These are phyloP conservation scores for Diploscapter pachys DNA, from an alignment of 1,140 invertebrate species.

Conservation along the genomic window DNA sequence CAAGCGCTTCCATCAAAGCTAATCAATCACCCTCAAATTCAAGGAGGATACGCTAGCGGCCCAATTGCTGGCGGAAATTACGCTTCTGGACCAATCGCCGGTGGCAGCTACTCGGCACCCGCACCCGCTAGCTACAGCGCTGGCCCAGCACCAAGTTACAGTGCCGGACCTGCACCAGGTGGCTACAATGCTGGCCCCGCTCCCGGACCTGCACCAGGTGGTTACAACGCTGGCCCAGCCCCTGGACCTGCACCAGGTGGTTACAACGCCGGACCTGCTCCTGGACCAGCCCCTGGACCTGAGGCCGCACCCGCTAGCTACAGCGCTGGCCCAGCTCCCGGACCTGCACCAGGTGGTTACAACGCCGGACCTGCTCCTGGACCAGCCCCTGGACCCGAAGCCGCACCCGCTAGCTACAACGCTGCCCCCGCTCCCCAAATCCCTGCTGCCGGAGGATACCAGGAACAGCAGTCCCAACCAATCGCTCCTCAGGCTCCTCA, in stretches of 20 bases:
- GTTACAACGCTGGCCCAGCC: background rate
- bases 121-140: constrained; percentile 1
- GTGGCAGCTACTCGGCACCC: background rate
- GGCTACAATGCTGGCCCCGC: background rate
- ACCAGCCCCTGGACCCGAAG: background rate
- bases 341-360: background rate
- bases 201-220: background rate
- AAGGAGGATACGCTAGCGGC: background rate
- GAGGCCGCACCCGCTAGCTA: background rate
- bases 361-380: background rate
- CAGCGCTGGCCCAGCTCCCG: background rate
- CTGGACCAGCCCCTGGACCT: background rate
- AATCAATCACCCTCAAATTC: too few species aligned
- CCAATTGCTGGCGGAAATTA: background rate
- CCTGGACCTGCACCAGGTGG: background rate
- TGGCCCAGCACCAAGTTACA: background rate
- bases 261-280: background rate
- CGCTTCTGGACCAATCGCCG: background rate
- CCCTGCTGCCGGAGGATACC: constrained; percentile 2
- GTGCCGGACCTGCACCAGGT: background rate
- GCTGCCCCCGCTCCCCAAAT: background rate
- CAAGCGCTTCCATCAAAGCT: background rate
- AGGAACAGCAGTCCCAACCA: background rate
- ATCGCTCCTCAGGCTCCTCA: background rate
- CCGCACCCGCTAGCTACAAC: background rate